phyloP scores from a whole-genome alignment of 2,113 vertebrate genomes.

The Eptesicus fuscus region DNA sequence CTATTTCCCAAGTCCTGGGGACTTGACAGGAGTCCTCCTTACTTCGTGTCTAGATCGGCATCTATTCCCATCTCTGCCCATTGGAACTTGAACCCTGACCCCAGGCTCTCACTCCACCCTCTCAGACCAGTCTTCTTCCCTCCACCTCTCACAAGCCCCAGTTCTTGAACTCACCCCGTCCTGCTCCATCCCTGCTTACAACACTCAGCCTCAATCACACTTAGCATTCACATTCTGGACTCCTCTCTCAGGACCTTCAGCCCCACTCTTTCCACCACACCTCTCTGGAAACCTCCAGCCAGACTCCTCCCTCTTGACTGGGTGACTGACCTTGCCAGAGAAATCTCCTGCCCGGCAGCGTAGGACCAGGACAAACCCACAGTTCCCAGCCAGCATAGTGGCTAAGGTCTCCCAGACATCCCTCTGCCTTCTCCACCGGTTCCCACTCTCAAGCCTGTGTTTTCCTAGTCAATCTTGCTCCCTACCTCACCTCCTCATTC shows the following conservation, averaged over 20 bases:
- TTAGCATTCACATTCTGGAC: background rate
- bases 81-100: background rate
- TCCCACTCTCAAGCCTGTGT: background rate
- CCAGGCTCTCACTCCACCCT: background rate
- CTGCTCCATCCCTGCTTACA: background rate
- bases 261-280: too few species aligned
- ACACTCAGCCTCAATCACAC: background rate
- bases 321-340: background rate
- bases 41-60: background rate
- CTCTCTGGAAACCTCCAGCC: background rate
- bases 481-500: background rate
- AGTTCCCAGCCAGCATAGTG: too few species aligned
- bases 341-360: background rate
- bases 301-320: background rate
- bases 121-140: background rate
- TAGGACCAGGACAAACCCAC: background rate
- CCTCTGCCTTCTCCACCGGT: background rate
- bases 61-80: background rate
- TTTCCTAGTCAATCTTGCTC: background rate
- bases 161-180: background rate
- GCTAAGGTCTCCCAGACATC: background rate
- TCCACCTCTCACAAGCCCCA: background rate
- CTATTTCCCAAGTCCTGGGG: background rate
- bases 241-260: too few species aligned
- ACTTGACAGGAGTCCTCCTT: background rate